Percentiles rank a stretch among this genome's conserved stretches.
Conservation (phyloP, 2,888 invertebrate genomes). For the Chalcosyrphus nemorum region DNA sequence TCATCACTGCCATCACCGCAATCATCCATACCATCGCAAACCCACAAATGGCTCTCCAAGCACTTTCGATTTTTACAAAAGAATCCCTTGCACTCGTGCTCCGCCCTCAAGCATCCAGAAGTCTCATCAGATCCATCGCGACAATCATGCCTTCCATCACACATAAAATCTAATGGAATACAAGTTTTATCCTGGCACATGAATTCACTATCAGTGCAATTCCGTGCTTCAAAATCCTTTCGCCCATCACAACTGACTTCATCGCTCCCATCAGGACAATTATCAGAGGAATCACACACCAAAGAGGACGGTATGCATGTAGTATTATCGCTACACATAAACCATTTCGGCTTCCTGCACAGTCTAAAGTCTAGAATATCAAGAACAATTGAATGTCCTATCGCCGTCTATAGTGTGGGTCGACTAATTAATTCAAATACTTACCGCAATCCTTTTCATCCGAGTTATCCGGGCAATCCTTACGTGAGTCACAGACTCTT, state of each 20-base stretch:
- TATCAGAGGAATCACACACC: slow-evolving; percentile 88
- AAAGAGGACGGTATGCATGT: slow-evolving; percentile 87
- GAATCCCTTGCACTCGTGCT: slow-evolving; percentile 85
- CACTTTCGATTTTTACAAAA: slow-evolving; percentile 84
- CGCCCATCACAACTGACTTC: slow-evolving; percentile 81
- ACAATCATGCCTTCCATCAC: slow-evolving; percentile 89
- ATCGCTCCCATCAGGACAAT: slow-evolving; percentile 87
- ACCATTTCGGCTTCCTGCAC: slow-evolving; percentile 80
- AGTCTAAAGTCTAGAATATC: slow-evolving; percentile 76
- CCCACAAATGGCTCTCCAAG: slow-evolving; percentile 82
- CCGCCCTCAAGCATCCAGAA: slow-evolving; percentile 80
- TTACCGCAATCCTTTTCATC: slow-evolving; percentile 81
- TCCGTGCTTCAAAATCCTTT: slow-evolving; percentile 51
- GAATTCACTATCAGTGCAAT: slow-evolving; percentile 79
- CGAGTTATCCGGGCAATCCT: slow-evolving; percentile 79
- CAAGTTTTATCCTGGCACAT: slow-evolving; percentile 83
- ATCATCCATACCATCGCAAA: slow-evolving; percentile 84
- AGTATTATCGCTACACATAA: slow-evolving; percentile 80
- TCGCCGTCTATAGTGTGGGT: background rate
- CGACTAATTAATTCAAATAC: no score
- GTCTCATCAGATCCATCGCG: slow-evolving; percentile 88
- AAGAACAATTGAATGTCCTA: slow-evolving; percentile 1
- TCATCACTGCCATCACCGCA: slow-evolving; percentile 85
- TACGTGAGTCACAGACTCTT: slow-evolving; percentile 79
- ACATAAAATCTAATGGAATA: slow-evolving; percentile 86